Base-by-base conservation (phyloP, 1,140 invertebrate genomes). In the Lerema accius region DNA sequence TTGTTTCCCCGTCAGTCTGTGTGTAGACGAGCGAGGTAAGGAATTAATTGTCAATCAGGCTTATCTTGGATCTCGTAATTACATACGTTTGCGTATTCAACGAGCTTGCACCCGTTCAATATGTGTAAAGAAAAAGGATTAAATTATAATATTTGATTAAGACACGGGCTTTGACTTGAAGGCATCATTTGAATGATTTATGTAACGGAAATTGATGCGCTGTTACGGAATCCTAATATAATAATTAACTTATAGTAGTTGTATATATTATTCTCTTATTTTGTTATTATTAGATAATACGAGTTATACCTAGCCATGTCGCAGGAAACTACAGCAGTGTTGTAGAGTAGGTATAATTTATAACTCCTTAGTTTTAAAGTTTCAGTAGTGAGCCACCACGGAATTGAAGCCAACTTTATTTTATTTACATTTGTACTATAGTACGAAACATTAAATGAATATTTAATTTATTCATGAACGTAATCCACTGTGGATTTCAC, bases 1-100 rank as follows among this genome's bases (percentile, higher is more conserved):
- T 76, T 79, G 71, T 76, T 70, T 63, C 40, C 53, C 35, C 15
- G 45, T 65, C 68, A 78, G 50, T 63, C 43, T 28, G 11, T 17
- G 14, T 62, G 51, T 62, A 46, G 28, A 46, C 55, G 19, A 32
- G 42, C 43, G 55, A 46, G 55, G 46, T 59, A 59, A 46, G 53
- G 28, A 59, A 48, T 59, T 59, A 59, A 59, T 59, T 59, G 55
- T 59, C 55, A 59, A 59, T 59, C 55, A 59, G 28, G 43, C 55
- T 59, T 59, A 59, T 59, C 55, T 46, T 46, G 15, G 16, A 58
- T 58, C 55, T 46, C 28, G 55, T 58, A 58, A 58, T 58, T 58
- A 58, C 35, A 28, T 19, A 17, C 32, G 40, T 37, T 58, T 35
- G 42, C 17, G 23, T 35, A 59, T 37, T 59, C 42, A 46, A 46